These are phyloP conservation scores for Leontopithecus rosalia DNA, from an alignment of 2,797 vertebrate species.

Conservation along the genomic window DNA sequence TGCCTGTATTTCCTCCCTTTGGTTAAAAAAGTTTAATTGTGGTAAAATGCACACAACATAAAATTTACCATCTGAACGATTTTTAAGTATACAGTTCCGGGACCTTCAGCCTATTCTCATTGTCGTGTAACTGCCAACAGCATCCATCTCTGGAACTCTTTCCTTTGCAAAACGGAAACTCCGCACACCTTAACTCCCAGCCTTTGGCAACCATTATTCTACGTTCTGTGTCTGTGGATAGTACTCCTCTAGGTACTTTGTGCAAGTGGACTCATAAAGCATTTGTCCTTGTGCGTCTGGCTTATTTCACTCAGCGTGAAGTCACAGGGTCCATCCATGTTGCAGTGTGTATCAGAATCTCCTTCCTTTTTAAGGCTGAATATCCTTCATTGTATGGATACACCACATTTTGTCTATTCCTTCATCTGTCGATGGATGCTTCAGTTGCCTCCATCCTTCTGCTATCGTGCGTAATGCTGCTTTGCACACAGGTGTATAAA, in stretches of 20 bases:
- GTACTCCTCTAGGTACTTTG: not conserved
- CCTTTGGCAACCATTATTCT: not conserved
- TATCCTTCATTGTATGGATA: too few relatives aligned
- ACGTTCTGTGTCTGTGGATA: not conserved
- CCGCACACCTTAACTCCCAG: not conserved
- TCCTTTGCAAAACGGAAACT: not conserved
- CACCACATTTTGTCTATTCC: not conserved
- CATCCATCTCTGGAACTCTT: not conserved
- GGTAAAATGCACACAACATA: not conserved
- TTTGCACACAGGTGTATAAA: not conserved
- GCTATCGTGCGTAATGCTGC: not conserved
- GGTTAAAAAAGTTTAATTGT: not conserved
- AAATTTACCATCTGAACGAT: not conserved
- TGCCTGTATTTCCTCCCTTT: not conserved
- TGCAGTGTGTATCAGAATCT: not conserved
- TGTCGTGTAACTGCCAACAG: not conserved
- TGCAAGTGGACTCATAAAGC: not conserved
- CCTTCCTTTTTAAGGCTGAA: not conserved
- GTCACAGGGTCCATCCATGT: not conserved
- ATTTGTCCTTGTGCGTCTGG: not conserved
- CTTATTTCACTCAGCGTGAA: not conserved
- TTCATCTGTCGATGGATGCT: not conserved
- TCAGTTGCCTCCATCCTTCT: not conserved
- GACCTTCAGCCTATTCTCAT: rapidly evolving
- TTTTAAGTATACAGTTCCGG: not conserved